These are phyloP conservation scores for Melanerpes aurifrons DNA, from an alignment of 2,113 vertebrate species.

Conservation along the genomic window DNA sequence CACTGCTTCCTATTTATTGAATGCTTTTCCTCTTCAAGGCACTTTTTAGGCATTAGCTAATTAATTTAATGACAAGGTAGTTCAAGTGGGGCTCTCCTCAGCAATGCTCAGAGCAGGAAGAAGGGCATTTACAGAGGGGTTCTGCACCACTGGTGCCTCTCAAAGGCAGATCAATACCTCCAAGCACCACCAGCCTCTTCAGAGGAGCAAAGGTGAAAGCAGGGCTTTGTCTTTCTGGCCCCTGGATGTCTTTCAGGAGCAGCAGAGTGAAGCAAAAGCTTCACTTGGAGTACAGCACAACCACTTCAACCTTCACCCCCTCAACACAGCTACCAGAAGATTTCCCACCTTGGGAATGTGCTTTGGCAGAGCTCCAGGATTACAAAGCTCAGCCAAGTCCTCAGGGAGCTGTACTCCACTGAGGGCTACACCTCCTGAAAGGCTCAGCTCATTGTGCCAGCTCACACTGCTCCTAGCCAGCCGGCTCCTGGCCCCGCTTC, in stretches of 20 bases:
- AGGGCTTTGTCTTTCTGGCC: neutral
- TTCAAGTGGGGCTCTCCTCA: neutral
- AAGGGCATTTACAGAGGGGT: accelerated
- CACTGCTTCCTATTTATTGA: neutral
- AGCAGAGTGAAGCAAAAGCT: neutral
- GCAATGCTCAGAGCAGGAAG: neutral
- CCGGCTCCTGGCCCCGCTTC: too few species aligned
- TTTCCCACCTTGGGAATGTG: accelerated
- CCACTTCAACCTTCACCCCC: neutral
- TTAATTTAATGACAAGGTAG: neutral
- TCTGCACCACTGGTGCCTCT: neutral
- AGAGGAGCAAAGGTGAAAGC: neutral
- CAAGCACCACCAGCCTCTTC: neutral
- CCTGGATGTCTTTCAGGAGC: too few species aligned
- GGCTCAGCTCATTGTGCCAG: neutral
- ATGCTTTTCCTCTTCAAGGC: constrained; percentile 19
- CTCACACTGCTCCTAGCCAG: neutral
- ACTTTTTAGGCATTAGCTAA: constrained; percentile 12
- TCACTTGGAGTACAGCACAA: accelerated
- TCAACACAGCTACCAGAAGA: accelerated
- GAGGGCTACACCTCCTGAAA: neutral
- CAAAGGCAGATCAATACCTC: neutral
- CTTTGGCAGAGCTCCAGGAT: neutral
- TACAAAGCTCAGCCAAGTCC: neutral
- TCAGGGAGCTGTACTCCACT: neutral